Base-by-base conservation (phyloP, 2,888 invertebrate genomes). In the Ochropleura plecta region DNA sequence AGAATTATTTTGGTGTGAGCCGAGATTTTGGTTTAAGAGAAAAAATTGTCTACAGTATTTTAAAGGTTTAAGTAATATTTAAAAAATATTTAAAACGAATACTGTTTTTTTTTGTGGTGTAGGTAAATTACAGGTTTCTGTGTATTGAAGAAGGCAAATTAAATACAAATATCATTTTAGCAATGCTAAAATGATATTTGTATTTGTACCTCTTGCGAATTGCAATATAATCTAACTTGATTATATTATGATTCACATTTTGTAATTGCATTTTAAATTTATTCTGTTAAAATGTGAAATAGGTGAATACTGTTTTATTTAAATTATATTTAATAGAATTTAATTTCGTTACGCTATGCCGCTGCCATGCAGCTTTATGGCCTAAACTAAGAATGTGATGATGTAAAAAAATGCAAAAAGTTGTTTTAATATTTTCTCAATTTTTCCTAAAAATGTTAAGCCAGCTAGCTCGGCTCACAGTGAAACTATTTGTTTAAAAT, bases 401-500 rank as follows among this genome's bases (percentile, higher is more conserved):
- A 3, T 30, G 16, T 12, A 18, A 5, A 44, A 10, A 6, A 12
- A 30, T 42, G 18, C 18, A 30, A 40, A 7, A 30, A 48, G 10
- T 8, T 0, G 3, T n/a, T 40, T 40, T 30, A 1, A 2, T n/a
- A 30, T 9, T 8, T 14, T 49, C 0, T 14, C 3, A 49, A 18
- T 8, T 40, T 55, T 68, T 20, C 5, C 9, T n/a, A 2, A 7
- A 5, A 42, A 18, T 42, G 0, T 10, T 18, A 7, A 46, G 57
- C 67, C 53, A 62, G 63, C 20, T 77, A 62, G 63, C 20, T 77
- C 69, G 63, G 78, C 64, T 74, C 55, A 79, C 55, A 73, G 66
- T 63, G 30, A 73, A 66, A 65, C 0, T 12, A 51, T 67, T 85
- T 81, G 68, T 85, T 76, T 76, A 76, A 80, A 78, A 78, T 68